phyloP scores from a whole-genome alignment of 2,888 invertebrate species.

The Pristionchus maxplancki region DNA sequence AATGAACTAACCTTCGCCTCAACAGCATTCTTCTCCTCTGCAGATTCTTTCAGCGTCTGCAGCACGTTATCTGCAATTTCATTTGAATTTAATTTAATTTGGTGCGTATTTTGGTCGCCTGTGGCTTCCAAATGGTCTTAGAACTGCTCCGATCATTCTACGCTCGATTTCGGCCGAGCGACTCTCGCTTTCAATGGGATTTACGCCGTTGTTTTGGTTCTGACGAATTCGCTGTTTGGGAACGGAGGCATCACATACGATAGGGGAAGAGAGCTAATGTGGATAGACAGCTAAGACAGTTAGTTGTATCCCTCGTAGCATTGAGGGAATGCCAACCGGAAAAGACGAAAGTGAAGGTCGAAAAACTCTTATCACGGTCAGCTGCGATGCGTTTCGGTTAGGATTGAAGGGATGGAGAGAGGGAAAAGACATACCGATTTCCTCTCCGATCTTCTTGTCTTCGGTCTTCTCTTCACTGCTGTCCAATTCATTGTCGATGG shows the following conservation, averaged over 20 bases:
- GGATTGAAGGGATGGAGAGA: no score
- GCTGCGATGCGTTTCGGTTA: no score
- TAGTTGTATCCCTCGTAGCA: conserved; percentile 12
- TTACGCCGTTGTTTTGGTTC: no score
- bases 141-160: no score
- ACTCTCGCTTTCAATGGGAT: no score
- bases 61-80: background rate
- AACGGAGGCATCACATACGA: background rate
- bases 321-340: conserved; percentile 10
- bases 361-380: background rate
- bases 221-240: background rate
- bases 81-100: background rate
- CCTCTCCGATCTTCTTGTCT: conserved; percentile 28
- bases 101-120: background rate
- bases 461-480: conserved; percentile 26
- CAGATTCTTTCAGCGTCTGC: background rate
- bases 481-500: background rate
- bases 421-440: background rate
- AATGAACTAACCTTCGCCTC: background rate
- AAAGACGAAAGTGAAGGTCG: conserved; percentile 9
- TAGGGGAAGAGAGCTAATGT: background rate
- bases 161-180: no score
- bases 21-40: background rate
- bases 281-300: background rate
- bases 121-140: background rate